Percentiles rank a stretch among this genome's conserved stretches.
Conservation (phyloP, 2,797 vertebrate species). For the Melanogrammus aeglefinus region DNA sequence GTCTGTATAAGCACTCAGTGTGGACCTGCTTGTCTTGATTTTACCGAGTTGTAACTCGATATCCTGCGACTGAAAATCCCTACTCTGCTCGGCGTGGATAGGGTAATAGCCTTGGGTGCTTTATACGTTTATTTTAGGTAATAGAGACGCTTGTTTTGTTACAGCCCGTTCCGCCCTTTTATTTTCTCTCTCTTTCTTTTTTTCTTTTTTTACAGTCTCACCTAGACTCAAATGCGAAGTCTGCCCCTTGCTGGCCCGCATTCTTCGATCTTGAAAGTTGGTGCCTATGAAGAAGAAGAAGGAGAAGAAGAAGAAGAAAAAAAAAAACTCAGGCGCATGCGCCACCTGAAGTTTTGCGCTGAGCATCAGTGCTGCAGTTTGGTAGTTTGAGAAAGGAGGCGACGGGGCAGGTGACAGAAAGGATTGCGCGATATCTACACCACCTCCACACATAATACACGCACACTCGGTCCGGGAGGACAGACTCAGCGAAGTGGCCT, state of each 20-base stretch:
- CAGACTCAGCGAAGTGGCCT: conserved; percentile 46
- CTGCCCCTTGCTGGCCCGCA: conserved; percentile 13
- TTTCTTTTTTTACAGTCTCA: conserved; percentile 71
- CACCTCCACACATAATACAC: conserved; percentile 49
- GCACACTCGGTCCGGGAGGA: conserved; percentile 46
- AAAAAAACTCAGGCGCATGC: conserved; percentile 82
- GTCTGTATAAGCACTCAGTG: conserved; percentile 63
- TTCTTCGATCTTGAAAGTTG: conserved; percentile 35
- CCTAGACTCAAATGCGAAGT: conserved; percentile 58
- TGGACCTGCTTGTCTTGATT: conserved; percentile 67
- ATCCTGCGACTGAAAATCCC: conserved; percentile 64
- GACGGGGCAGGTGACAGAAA: conserved; percentile 73
- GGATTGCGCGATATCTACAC: conserved; percentile 40
- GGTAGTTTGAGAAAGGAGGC: conserved; percentile 64
- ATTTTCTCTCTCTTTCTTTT: conserved; percentile 11
- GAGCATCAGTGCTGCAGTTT: conserved; percentile 60
- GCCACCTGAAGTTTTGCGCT: conserved; percentile 67
- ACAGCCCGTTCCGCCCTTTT: conserved; percentile 70
- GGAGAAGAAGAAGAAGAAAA: conserved; percentile 35
- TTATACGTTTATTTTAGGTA: conserved; percentile 91
- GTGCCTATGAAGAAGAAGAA: too few relatives aligned
- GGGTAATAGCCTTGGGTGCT: conserved; percentile 82
- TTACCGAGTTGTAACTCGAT: conserved; percentile 67
- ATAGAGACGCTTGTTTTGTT: conserved; percentile 89
- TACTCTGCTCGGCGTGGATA: conserved; percentile 69